Evolutionary conservation across 1,140 invertebrate species (phyloP).

Genomic region (Philotrypesis tridentata): DNA sequence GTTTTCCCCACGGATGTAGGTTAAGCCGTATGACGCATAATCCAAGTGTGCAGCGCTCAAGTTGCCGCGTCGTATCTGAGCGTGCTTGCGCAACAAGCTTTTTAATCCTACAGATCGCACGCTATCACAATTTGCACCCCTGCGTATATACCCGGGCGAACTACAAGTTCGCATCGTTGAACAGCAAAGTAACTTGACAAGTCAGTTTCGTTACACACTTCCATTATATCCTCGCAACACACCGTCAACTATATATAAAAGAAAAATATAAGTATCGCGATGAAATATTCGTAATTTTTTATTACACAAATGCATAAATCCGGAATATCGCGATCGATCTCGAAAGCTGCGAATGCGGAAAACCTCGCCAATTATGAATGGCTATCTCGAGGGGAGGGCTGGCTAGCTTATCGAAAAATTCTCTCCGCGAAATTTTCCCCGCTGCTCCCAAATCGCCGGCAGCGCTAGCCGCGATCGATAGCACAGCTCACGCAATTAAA

Average conservation of each 20-base stretch:
- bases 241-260: no score
- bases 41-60: not conserved
- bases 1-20: no score
- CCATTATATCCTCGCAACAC: no score
- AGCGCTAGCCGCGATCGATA: conserved; percentile 20
- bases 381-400: not conserved
- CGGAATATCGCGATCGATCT: not conserved
- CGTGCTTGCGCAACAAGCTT: not conserved
- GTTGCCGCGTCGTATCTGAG: not conserved
- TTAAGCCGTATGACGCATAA: no score
- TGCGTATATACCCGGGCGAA: not conserved
- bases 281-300: no score
- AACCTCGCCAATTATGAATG: not conserved
- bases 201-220: no score
- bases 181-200: no score
- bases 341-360: not conserved
- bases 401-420: not conserved
- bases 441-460: conserved; percentile 16
- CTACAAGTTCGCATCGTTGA: no score
- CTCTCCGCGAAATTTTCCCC: not conserved
- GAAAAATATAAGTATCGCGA: no score
- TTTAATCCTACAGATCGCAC: no score
- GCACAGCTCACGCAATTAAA: not conserved
- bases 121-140: not conserved
- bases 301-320: no score